Base-by-base conservation (phyloP, 2,888 invertebrate species). In the Trichopoda pennipes region DNA sequence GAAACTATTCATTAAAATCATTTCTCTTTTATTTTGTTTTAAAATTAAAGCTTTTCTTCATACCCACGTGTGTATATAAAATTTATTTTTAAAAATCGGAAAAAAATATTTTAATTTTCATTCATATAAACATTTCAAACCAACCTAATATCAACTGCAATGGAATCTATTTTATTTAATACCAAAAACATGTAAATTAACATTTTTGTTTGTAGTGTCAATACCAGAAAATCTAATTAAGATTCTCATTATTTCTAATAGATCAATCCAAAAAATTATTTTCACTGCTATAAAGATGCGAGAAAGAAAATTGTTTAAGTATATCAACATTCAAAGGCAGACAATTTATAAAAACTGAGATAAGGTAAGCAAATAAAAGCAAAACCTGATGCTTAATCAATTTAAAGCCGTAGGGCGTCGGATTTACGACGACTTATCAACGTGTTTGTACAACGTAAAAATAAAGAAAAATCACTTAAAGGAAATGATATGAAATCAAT, bases 401-500 rank as follows among this genome's bases (percentile, higher is more conserved):
- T 75, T 82, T 75, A 61, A 16, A 73, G 69, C 58, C 38, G 64
- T 23, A 72, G 56, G 44, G 56, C 28, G 51, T 64, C 47, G 51
- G 51, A 17, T 58, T 12, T 44, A 56, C 28, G 47, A 28, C 72
- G 56, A n/a, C 35, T 44, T 17, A 55, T 66, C 44, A 69, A 77
- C 68, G 76, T 49, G 21, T 35, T 55, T 9, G 16, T 16, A 6
- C 10, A 63, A 56, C 63, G 28, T 4, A 28, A 58, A 44, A 28
- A 32, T 21, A 19, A 60, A 66, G 47, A 16, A 68, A 28, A 69
- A 28, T 8, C 49, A 19, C 38, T 56, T 35, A 69, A 49, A 60
- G 79, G 72, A 79, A 75, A 79, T 79, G 49, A 75, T 72, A 78
- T 78, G 78, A 75, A 78, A 75, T 82, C 78, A 79, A 76, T 75